phyloP scores from a whole-genome alignment of 2,797 vertebrate species.

The Gila robusta region DNA sequence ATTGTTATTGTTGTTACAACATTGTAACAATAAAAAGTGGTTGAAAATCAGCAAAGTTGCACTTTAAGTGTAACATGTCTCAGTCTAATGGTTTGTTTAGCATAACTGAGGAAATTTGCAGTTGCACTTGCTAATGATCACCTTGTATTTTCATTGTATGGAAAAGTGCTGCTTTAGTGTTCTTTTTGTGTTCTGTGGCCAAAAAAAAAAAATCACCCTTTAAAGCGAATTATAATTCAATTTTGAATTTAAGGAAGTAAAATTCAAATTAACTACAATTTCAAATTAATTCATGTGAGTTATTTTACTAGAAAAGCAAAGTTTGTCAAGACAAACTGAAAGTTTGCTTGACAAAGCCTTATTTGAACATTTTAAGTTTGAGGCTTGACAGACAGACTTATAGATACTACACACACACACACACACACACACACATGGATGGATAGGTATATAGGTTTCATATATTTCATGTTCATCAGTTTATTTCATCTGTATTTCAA shows the following conservation, averaged over 20 bases:
- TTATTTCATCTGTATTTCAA: not conserved
- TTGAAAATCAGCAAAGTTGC: not conserved
- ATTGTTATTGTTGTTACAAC: not conserved
- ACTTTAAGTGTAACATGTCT: not conserved
- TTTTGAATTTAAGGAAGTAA: not conserved
- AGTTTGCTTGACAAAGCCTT: not conserved
- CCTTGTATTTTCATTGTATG: not conserved
- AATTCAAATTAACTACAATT: not conserved
- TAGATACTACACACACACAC: not conserved
- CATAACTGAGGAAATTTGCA: not conserved
- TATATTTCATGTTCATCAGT: not conserved
- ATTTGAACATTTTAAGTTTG: not conserved
- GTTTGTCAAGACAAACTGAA: not conserved
- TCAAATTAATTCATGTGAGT: not conserved
- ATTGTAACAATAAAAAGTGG: not conserved
- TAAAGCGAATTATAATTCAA: not conserved
- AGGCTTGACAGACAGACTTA: not conserved
- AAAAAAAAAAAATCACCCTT: not conserved
- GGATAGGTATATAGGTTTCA: not conserved
- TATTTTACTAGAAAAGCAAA: not conserved
- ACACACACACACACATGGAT: not conserved
- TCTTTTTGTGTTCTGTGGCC: not conserved
- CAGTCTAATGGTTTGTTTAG: not conserved
- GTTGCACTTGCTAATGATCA: not conserved
- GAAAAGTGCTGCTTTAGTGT: not conserved